phyloP scores from a whole-genome alignment of 2,888 invertebrate species.

The Dioctria linearis region DNA sequence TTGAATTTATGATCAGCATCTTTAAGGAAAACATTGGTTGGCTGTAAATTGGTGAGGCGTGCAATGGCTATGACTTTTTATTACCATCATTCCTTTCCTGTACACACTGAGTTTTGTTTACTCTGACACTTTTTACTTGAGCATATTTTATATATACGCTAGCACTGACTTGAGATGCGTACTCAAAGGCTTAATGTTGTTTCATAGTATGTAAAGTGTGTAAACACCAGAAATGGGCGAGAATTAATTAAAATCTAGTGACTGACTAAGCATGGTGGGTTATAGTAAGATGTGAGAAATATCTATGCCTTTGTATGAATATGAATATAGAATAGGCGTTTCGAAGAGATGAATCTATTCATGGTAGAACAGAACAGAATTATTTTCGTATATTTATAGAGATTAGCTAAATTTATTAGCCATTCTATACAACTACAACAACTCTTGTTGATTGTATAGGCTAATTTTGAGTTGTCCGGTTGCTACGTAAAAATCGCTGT shows the following conservation, averaged over 20 bases:
- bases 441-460: too few relatives aligned
- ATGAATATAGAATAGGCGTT: too few relatives aligned
- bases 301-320: too few relatives aligned
- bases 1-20: constrained; percentile 49
- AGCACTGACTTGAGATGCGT: not conserved
- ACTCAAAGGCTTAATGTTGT: constrained; percentile 26
- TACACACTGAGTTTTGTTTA: constrained; percentile 33
- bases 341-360: too few relatives aligned
- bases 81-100: constrained; percentile 15
- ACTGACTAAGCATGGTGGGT: too few relatives aligned
- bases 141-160: not conserved
- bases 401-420: too few relatives aligned
- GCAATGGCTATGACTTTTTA: constrained; percentile 50
- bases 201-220: constrained; percentile 30
- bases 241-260: constrained; percentile 32
- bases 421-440: too few relatives aligned
- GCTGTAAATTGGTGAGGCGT: constrained; percentile 52
- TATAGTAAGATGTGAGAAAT: too few relatives aligned
- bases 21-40: constrained; percentile 46
- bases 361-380: too few relatives aligned
- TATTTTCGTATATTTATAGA: too few relatives aligned
- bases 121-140: constrained; percentile 32
- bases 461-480: too few relatives aligned
- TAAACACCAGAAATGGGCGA: constrained; percentile 11
- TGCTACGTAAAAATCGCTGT: too few relatives aligned